A percentile compares a stretch with the other conserved stretches of the same genome.
These are phyloP conservation scores for Naja naja DNA, from an alignment of 2,113 vertebrate species.

Conservation along the genomic window DNA sequence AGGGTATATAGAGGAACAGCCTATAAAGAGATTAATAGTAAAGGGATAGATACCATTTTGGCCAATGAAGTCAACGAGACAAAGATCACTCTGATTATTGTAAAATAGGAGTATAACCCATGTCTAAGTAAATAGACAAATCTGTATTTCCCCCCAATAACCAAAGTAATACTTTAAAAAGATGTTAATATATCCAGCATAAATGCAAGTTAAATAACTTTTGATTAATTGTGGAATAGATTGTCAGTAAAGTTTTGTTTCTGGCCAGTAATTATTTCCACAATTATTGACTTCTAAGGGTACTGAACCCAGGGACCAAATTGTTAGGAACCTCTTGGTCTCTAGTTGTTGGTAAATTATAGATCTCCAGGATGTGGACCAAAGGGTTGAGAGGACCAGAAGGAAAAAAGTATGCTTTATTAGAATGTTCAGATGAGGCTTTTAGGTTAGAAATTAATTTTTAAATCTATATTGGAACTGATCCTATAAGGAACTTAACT, in stretches of 20 bases:
- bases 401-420: background rate
- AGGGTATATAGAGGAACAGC: background rate
- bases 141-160: background rate
- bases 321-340: background rate
- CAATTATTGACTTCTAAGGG: background rate
- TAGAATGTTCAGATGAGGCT: background rate
- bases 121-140: background rate
- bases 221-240: background rate
- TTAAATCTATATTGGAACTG: background rate
- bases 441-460: background rate
- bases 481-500: background rate
- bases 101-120: background rate
- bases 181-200: background rate
- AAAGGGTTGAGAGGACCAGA: background rate
- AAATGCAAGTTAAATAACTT: background rate
- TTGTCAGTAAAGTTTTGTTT: background rate
- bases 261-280: background rate
- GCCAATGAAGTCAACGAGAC: background rate
- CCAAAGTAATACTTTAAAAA: background rate
- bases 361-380: background rate
- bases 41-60: background rate
- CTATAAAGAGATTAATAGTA: background rate
- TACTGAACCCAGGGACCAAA: background rate
- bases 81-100: background rate
- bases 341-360: background rate